Conservation (phyloP, 2,797 vertebrate genomes). For the Cryptoprocta ferox region DNA sequence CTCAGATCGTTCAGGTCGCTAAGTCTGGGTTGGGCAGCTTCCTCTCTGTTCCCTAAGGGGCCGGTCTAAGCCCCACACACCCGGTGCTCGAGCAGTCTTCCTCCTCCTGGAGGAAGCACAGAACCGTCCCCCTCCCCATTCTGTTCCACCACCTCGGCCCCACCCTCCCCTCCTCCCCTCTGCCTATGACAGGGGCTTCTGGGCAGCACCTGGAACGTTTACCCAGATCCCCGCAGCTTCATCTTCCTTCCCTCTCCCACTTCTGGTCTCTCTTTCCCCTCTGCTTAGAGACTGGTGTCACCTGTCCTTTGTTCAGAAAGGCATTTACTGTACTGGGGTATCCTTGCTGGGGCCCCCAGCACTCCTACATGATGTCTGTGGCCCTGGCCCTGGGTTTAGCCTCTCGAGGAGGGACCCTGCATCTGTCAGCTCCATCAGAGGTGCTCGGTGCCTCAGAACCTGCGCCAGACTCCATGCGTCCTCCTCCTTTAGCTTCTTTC, state of each 20-base stretch:
- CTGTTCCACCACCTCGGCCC: background rate
- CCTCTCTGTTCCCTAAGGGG: background rate
- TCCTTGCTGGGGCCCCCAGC: background rate
- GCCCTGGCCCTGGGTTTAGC: background rate
- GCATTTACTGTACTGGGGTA: fast-evolving
- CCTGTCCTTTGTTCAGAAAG: background rate
- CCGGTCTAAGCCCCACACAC: background rate
- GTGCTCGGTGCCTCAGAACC: background rate
- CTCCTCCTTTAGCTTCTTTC: background rate
- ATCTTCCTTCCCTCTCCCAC: background rate
- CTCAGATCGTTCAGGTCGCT: background rate
- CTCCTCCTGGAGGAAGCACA: background rate
- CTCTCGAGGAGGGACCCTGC: background rate
- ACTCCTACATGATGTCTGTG: background rate
- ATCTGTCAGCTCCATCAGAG: background rate
- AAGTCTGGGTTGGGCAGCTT: background rate
- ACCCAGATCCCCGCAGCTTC: background rate
- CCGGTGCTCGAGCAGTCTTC: fast-evolving
- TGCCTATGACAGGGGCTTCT: background rate
- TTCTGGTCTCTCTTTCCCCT: background rate
- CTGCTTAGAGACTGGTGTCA: background rate
- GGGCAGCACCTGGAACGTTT: background rate
- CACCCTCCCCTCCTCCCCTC: background rate
- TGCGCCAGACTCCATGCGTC: background rate
- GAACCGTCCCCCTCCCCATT: background rate